Evolutionary conservation across 1,140 invertebrate genomes (phyloP).

Genomic region (Calephelis nemesis): DNA sequence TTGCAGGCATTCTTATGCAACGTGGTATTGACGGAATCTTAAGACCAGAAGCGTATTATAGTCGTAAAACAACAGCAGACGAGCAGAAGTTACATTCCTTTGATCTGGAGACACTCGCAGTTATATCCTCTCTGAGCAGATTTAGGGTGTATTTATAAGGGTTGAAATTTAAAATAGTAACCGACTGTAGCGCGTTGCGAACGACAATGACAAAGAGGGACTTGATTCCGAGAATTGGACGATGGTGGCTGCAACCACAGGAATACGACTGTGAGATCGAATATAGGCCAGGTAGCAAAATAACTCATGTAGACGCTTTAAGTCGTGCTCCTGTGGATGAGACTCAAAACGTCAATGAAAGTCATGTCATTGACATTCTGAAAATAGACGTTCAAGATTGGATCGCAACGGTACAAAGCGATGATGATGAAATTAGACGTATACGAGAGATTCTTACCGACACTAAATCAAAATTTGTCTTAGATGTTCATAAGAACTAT

Average conservation of each 20-base stretch:
- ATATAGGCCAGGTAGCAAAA: background rate
- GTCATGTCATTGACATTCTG: background rate
- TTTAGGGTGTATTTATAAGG: background rate
- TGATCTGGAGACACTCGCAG: conserved; percentile 4
- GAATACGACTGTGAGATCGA: conserved; percentile 3
- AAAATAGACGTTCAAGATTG: background rate
- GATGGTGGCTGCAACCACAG: conserved; percentile 1
- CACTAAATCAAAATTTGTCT: background rate
- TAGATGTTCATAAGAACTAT: background rate
- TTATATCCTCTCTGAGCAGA: background rate
- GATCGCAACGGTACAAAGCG: conserved; percentile 4
- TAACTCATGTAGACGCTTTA: background rate
- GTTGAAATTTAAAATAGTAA: conserved; percentile 4
- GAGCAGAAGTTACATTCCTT: conserved; percentile 9
- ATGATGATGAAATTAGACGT: background rate
- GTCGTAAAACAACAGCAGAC: background rate
- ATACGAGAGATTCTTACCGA: background rate
- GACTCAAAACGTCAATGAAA: background rate
- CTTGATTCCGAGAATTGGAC: background rate
- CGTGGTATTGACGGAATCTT: background rate
- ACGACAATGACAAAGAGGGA: background rate
- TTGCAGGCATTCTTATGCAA: conserved; percentile 6
- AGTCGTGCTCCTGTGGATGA: conserved; percentile 3
- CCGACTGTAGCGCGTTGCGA: background rate
- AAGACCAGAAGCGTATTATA: conserved; percentile 4